Conservation (phyloP, 2,888 invertebrate genomes). For the Ophion ellenae region DNA sequence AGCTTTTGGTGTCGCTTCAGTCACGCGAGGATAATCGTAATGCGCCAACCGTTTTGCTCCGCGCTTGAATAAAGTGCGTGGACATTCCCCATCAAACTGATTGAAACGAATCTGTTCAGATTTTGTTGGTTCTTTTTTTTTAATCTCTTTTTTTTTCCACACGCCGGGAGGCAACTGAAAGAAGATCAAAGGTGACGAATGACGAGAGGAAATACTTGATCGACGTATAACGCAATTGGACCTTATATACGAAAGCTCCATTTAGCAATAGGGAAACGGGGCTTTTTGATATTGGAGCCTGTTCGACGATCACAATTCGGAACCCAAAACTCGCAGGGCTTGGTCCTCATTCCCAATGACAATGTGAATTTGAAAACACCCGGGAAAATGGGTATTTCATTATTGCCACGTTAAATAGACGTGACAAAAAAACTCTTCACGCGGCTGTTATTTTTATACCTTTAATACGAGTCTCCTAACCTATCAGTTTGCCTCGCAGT, state of each 20-base stretch:
- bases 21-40: constrained; percentile 32
- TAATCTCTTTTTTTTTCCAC: constrained; percentile 4
- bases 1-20: constrained; percentile 3
- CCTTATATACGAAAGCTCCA: constrained; percentile 3
- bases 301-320: constrained; percentile 12
- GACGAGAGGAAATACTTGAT: constrained; percentile 11
- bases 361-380: not conserved
- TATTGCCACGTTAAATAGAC: not conserved
- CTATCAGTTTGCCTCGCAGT: not conserved
- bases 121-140: constrained; percentile 8
- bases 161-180: not conserved
- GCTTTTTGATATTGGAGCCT: constrained; percentile 22
- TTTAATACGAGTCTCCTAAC: not conserved
- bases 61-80: constrained; percentile 13
- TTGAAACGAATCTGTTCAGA: constrained; percentile 32
- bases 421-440: not conserved
- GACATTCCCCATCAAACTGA: constrained; percentile 31
- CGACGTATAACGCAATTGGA: constrained; percentile 24
- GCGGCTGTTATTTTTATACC: not conserved
- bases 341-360: not conserved
- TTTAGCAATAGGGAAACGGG: constrained; percentile 17
- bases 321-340: not conserved
- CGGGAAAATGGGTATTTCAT: not conserved
- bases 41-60: constrained; percentile 40
- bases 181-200: constrained; percentile 29